phyloP scores from a whole-genome alignment of 2,888 invertebrate species.

The Coremacera marginata region DNA sequence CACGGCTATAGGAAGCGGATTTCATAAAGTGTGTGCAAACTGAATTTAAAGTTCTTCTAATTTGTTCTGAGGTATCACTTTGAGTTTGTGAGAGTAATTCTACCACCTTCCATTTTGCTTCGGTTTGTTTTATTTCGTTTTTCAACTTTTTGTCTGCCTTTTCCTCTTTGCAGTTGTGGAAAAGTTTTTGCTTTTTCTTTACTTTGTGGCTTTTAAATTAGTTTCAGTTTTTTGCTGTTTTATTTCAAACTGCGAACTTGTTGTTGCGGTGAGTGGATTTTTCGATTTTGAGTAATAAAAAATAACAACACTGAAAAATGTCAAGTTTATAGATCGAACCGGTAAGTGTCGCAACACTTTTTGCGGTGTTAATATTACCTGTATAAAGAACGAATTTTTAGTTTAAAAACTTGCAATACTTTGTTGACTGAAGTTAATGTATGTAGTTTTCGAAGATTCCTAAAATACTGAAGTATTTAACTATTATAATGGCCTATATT shows the following conservation, averaged over 20 bases:
- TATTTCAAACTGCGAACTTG: conserved; percentile 6
- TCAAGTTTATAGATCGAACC: no score
- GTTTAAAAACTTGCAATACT: no score
- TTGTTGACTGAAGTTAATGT: no score
- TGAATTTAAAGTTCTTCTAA: conserved; percentile 37
- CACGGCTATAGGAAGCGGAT: conserved; percentile 20
- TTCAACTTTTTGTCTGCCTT: not conserved
- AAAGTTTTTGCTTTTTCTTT: conserved; percentile 4
- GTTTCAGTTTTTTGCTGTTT: conserved; percentile 21
- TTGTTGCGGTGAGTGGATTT: conserved; percentile 27
- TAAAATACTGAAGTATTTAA: no score
- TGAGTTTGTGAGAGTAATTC: conserved; percentile 2
- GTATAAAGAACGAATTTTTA: no score
- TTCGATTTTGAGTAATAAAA: conserved; percentile 4
- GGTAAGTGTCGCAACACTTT: not conserved
- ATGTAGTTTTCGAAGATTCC: no score
- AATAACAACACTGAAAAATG: no score
- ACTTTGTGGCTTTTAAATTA: conserved; percentile 33
- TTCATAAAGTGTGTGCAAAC: conserved; percentile 38
- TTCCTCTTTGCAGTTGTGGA: not conserved
- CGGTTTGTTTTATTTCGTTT: not conserved
- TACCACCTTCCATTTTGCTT: not conserved
- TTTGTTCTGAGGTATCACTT: conserved; percentile 40
- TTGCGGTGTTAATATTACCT: not conserved
- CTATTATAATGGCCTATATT: no score